Base-by-base conservation (phyloP, 64 coral and sea anemone species). In the Stichodactyla helianthus region DNA sequence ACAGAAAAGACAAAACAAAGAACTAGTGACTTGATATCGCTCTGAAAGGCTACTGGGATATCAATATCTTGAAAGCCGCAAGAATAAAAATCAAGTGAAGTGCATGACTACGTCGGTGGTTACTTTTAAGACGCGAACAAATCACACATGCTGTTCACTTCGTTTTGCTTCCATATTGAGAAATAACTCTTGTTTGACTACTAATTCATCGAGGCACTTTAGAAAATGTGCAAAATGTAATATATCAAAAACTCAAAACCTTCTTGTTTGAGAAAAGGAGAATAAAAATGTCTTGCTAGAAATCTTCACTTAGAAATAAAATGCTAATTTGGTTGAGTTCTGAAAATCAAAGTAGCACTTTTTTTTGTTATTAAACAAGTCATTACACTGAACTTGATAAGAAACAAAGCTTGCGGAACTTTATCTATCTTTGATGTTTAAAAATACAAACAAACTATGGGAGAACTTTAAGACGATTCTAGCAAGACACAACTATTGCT, bases 361-460 rank as follows among this genome's bases (percentile, higher is more conserved):
- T 5, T 65, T 65, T 65, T 65, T 65, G 22, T n/a, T 65, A 65
- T 65, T 65, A n/a, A n/a, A 65, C 12, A 65, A 62, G 59, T 62
- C 59, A 3, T 62, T 62, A 62, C 35, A 44, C 35, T 44, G 59
- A 62, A 65, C 20, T 65, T 22, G 62, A 65, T 18, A 65, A 65
- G 62, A 6, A 65, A 65, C 62, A 65, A 65, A 65, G 62, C 62
- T 65, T 65, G 62, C 62, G 62, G 35, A 44, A 44, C 19, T 65
- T 65, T 65, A 65, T 65, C 62, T 65, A 65, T 65, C 62, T 65
- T 65, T 65, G 62, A 65, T 65, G 19, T n/a, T 65, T 44, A 44
- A 44, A 22, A 65, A 65, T 18, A n/a, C 62, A 65, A 65, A 65
- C 62, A 65, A 65, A 65, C 19, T 9, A 17, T 65, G 62, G 19